Conservation (phyloP, 2,113 vertebrate genomes). For the Danio rerio region GRCz12tu NC_133185.1:37574001-37574500, state of each 20-base stretch:
- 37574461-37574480: conserved; percentile 22
- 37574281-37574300: too few species aligned
- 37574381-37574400: conserved; percentile 16
- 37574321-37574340: background rate
- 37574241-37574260: background rate
- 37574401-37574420: conserved; percentile 28
- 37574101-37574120: background rate
- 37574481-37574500: background rate
- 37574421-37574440: background rate
- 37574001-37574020: background rate
- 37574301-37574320: background rate
- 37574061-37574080: conserved; percentile 35
- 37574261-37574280: background rate
- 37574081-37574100: conserved; percentile 50
- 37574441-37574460: conserved; percentile 30
- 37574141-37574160: conserved; percentile 4
- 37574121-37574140: background rate
- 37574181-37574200: background rate
- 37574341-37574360: background rate
- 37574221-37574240: background rate
- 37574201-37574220: background rate
- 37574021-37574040: conserved; percentile 26
- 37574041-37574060: conserved; percentile 47
- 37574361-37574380: background rate
- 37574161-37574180: background rate